Evolutionary conservation across 1,140 invertebrate genomes (phyloP), one percentile per base, ranked within the genome.

Genomic region (Pogonognathellus flavescens): DNA sequence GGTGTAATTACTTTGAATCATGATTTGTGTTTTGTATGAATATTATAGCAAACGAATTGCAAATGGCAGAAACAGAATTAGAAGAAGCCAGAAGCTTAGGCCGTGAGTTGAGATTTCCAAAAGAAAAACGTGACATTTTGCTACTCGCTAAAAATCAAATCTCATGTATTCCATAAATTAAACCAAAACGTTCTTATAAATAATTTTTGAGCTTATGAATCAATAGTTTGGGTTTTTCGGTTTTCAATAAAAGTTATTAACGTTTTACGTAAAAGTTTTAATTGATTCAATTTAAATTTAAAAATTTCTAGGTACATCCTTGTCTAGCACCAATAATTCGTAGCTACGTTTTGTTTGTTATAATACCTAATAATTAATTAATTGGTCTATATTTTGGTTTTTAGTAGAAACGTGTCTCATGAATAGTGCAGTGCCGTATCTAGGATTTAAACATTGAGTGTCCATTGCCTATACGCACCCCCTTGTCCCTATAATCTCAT

Each of bases 111-210:
- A 93, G 97, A 88, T 98, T 98, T 91, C 96, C 96, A 49, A 98
- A 98, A 91, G 97, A 98, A 91, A 98, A 98, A 90, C 95, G 97
- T 89, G 97, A 98, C 90, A 98, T 98, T 90, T 92, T 98, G 14
- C 94, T 97, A 92, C 92, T 97, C 88, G 97, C 96, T 76, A 76
- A 76, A 76, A 76, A 76, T 50, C 70, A 76, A 76, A 76, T 76
- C 25, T 76, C 70, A n/a, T 76, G 70, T 31, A 76, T 76, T 50
- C 70, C 70, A 50, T 76, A 76, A 31, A 18, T 18, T 8, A 1
- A 4, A n/a, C 14, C 11, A 11, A 14, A 31, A n/a, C 41, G n/a
- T 76, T 49, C 70, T 16, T 49, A 9, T 76, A 70, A 31, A 41
- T 41, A 10, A 76, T 31, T 76, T 76, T 76, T 76, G 70, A 76